Conservation (phyloP, 2,797 vertebrate genomes). For the Pteronotus mesoamericanus region DNA sequence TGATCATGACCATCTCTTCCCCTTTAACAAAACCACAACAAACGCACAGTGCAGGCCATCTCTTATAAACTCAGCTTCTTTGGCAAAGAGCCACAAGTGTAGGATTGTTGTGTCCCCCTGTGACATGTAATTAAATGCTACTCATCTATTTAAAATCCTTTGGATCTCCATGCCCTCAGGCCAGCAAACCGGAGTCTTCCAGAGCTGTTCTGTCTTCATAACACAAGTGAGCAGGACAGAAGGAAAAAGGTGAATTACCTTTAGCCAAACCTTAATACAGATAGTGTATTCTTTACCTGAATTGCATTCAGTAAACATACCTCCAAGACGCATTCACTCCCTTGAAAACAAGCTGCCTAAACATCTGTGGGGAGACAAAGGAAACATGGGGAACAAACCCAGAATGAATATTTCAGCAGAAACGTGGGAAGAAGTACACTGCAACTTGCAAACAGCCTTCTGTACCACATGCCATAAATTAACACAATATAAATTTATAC, state of each 20-base stretch:
- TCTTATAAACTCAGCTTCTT: background rate
- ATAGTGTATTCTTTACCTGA: slow-evolving; percentile 68
- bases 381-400: slow-evolving; percentile 80
- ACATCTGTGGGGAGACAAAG: slow-evolving; percentile 83
- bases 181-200: background rate
- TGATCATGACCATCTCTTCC: background rate
- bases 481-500: slow-evolving; percentile 88
- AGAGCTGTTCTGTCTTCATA: background rate
- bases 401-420: slow-evolving; percentile 85
- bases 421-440: slow-evolving; percentile 83
- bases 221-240: background rate
- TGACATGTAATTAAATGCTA: background rate
- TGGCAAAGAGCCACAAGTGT: background rate
- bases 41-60: background rate
- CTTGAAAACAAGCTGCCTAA: slow-evolving; percentile 80
- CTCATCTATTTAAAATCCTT: background rate
- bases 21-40: background rate
- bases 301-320: slow-evolving; percentile 66
- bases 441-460: slow-evolving; percentile 84
- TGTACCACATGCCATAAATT: slow-evolving; percentile 87
- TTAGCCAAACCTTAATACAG: background rate
- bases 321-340: slow-evolving; percentile 64
- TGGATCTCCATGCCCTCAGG: background rate
- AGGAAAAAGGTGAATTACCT: background rate
- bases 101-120: background rate